Evolutionary conservation across 2,888 invertebrate genomes (phyloP).

Genomic region (Lepidonotus clava): DNA sequence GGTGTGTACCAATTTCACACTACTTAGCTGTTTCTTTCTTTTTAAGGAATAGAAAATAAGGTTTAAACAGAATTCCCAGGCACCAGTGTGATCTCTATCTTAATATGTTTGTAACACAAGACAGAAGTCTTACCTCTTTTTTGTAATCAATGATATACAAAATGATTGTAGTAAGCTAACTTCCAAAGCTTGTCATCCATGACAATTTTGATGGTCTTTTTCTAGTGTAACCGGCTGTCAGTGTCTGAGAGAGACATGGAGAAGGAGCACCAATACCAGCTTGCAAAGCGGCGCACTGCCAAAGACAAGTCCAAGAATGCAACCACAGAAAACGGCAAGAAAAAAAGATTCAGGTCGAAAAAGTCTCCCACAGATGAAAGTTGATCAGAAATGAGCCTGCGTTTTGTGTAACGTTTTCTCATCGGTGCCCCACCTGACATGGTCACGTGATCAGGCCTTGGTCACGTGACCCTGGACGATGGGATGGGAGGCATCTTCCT

Average conservation of each 20-base stretch:
- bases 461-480: slow-evolving; percentile 1
- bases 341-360: slow-evolving; percentile 47
- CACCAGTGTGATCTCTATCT: no score
- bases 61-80: no score
- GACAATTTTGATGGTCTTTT: background rate
- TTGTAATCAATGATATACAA: background rate
- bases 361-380: slow-evolving; percentile 50
- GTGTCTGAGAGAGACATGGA: slow-evolving; percentile 94
- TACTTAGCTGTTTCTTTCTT: no score
- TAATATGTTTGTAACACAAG: no score
- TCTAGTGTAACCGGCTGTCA: slow-evolving; percentile 87
- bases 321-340: slow-evolving; percentile 55
- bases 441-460: background rate
- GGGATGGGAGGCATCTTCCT: no score
- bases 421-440: background rate
- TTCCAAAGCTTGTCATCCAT: background rate
- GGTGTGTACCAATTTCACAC: no score
- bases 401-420: background rate
- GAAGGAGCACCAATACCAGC: slow-evolving; percentile 91
- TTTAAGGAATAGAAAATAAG: no score
- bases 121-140: no score
- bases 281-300: slow-evolving; percentile 68
- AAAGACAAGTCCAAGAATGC: slow-evolving; percentile 56
- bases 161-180: background rate
- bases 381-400: slow-evolving; percentile 32